A percentile compares a stretch with the other conserved stretches of the same genome.
Conservation (phyloP, 2,888 invertebrate species). For the Temnothorax rugatulus region DNA sequence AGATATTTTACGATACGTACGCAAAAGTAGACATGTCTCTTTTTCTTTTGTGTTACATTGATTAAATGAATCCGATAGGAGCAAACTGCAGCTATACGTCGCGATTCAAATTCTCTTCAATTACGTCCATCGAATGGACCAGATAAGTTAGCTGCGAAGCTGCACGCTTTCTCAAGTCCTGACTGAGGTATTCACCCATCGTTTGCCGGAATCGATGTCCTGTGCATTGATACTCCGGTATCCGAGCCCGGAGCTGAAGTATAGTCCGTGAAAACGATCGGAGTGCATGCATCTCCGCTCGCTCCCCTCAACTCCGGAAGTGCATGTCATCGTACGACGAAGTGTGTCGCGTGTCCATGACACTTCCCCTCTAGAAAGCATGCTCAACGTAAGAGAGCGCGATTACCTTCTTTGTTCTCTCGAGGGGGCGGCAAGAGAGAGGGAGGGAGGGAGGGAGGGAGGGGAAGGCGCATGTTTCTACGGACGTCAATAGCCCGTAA, state of each 20-base stretch:
- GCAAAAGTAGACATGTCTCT: neutral
- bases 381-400: constrained; percentile 64
- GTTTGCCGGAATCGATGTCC: constrained; percentile 15
- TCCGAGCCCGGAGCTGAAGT: neutral
- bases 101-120: neutral
- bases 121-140: no score
- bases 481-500: constrained; percentile 64
- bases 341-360: constrained; percentile 71
- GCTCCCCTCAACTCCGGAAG: constrained; percentile 11
- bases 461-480: constrained; percentile 37
- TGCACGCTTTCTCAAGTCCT: constrained; percentile 4
- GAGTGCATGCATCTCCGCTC: neutral
- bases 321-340: constrained; percentile 59
- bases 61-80: neutral
- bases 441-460: neutral
- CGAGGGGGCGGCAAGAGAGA: neutral
- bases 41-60: neutral
- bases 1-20: neutral
- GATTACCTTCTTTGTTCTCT: constrained; percentile 72
- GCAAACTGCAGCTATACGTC: neutral
- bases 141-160: constrained; percentile 11
- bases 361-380: constrained; percentile 67
- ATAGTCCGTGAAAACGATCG: constrained; percentile 43
- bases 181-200: neutral
- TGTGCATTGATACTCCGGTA: constrained; percentile 35